Evolutionary conservation across 1,140 invertebrate species (phyloP).

Genomic region (Calliopsis andreniformis): DNA sequence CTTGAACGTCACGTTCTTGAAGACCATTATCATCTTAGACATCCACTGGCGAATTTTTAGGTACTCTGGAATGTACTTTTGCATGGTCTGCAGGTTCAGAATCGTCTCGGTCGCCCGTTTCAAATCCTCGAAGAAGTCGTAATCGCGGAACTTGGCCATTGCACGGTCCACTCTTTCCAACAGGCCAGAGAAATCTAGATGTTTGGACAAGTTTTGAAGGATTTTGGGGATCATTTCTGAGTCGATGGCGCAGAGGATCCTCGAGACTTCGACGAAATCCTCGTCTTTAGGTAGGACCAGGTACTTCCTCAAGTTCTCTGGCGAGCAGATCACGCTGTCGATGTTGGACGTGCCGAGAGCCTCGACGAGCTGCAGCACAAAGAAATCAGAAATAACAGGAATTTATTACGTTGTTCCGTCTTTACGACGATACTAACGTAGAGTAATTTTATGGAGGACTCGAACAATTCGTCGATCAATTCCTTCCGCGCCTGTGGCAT

Average conservation of each 20-base stretch:
- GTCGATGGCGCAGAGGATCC: slow-evolving; percentile 72
- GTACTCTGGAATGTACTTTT: slow-evolving; percentile 81
- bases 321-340: slow-evolving; percentile 71
- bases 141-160: slow-evolving; percentile 74
- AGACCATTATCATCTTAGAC: slow-evolving; percentile 69
- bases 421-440: slow-evolving; percentile 78
- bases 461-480: slow-evolving; percentile 78
- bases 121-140: slow-evolving; percentile 74
- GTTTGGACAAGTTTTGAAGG: slow-evolving; percentile 70
- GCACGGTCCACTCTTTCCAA: slow-evolving; percentile 71
- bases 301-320: slow-evolving; percentile 73
- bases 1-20: slow-evolving; percentile 71
- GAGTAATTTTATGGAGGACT: slow-evolving; percentile 81
- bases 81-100: slow-evolving; percentile 77
- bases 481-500: slow-evolving; percentile 74
- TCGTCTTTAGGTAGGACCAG: slow-evolving; percentile 67
- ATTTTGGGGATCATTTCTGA: slow-evolving; percentile 71
- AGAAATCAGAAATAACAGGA: slow-evolving; percentile 9
- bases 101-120: slow-evolving; percentile 73
- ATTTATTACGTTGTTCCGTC: not conserved
- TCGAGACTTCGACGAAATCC: slow-evolving; percentile 68
- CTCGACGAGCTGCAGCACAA: slow-evolving; percentile 69
- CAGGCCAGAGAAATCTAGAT: slow-evolving; percentile 73
- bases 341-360: slow-evolving; percentile 74
- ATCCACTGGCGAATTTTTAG: slow-evolving; percentile 74